phyloP scores from a whole-genome alignment of 2,888 invertebrate genomes.

The Palloptera scutellata region DNA sequence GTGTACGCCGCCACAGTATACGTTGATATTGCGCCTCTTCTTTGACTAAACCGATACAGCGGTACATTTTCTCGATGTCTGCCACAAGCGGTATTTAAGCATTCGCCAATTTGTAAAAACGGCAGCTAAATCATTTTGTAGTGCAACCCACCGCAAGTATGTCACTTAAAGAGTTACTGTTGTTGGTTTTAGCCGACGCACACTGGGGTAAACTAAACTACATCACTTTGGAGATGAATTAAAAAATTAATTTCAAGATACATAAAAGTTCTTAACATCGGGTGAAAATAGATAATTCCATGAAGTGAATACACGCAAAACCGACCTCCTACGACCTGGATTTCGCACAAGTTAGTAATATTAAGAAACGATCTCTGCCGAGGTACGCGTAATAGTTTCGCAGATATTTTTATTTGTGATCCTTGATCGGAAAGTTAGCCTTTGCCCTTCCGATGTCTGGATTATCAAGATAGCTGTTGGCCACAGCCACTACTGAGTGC shows the following conservation, averaged over 20 bases:
- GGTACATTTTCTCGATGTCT: constrained; percentile 33
- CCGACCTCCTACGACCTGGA: neutral
- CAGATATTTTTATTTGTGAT: neutral
- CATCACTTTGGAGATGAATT: no score
- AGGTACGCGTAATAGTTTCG: constrained; percentile 4
- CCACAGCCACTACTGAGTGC: no score
- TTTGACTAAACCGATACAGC: constrained; percentile 24
- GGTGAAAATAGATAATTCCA: neutral
- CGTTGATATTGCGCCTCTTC: constrained; percentile 33
- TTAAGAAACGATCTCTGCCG: neutral
- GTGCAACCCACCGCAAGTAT: constrained; percentile 21
- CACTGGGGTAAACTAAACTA: no score
- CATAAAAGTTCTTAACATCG: no score
- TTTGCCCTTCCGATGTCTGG: no score
- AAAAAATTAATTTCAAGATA: no score
- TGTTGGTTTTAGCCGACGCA: constrained; percentile 48
- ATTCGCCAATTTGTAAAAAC: constrained; percentile 28
- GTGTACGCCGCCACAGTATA: constrained; percentile 24
- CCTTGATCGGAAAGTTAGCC: constrained; percentile 6
- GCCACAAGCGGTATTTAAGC: constrained; percentile 21
- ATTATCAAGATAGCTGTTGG: no score
- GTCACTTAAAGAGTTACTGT: constrained; percentile 29
- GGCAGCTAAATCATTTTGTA: constrained; percentile 28
- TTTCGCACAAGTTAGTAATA: neutral
- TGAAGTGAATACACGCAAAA: neutral